These are phyloP conservation scores for Drosophila nigrodunni DNA, from an alignment of 1,140 invertebrate species.

Conservation along the genomic window DNA sequence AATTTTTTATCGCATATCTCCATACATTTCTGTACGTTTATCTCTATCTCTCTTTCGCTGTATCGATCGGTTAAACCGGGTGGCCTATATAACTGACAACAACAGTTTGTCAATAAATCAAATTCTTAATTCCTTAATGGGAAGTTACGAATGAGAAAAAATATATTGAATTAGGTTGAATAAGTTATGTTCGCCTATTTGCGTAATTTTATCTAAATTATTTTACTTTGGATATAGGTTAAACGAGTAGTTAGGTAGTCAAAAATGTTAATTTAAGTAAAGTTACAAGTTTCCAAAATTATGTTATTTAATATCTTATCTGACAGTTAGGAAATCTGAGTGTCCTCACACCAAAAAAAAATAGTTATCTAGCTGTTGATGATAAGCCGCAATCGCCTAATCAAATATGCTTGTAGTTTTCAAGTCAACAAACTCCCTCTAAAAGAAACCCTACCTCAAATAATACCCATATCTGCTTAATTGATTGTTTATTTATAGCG, in stretches of 20 bases:
- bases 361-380: slow-evolving; percentile 26
- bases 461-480: slow-evolving; percentile 50
- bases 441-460: slow-evolving; percentile 65
- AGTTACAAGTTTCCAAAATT: no score
- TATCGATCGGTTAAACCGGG: neutral
- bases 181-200: slow-evolving; percentile 2
- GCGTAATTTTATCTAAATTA: slow-evolving; percentile 50
- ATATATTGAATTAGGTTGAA: slow-evolving; percentile 17
- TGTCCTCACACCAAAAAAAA: slow-evolving; percentile 7
- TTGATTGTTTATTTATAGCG: slow-evolving; percentile 59
- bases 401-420: slow-evolving; percentile 12
- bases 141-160: slow-evolving; percentile 20
- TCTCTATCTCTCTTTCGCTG: neutral
- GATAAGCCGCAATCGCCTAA: slow-evolving; percentile 29
- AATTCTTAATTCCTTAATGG: slow-evolving; percentile 37
- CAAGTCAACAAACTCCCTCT: slow-evolving; percentile 15
- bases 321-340: neutral
- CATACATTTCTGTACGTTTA: no score
- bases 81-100: slow-evolving; percentile 14
- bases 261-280: neutral
- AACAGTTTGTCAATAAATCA: slow-evolving; percentile 46
- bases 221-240: neutral
- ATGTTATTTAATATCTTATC: slow-evolving; percentile 20
- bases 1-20: slow-evolving; percentile 7
- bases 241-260: neutral